These are phyloP conservation scores for Brachyopa scutellaris DNA, from an alignment of 2,888 invertebrate species.

Conservation along the genomic window DNA sequence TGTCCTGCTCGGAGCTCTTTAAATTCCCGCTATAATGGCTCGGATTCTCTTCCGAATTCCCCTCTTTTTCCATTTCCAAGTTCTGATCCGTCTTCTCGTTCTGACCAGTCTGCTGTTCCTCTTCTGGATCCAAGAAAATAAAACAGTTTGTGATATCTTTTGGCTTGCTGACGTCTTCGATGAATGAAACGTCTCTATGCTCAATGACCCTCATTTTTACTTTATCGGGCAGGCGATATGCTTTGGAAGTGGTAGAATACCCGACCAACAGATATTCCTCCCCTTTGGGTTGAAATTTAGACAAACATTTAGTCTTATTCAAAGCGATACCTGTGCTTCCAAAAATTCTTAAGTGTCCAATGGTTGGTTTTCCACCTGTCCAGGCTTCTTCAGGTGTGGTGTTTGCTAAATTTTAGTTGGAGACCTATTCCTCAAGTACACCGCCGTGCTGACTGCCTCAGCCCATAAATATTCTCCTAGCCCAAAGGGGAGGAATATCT, in stretches of 20 bases:
- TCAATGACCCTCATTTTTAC: neutral
- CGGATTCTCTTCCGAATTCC: too few relatives aligned
- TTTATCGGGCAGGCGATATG: slow-evolving; percentile 21
- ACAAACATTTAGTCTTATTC: neutral
- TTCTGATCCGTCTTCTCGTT: too few relatives aligned
- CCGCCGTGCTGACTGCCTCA: slow-evolving; percentile 61
- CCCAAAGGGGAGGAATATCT: too few relatives aligned
- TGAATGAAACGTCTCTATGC: slow-evolving; percentile 1
- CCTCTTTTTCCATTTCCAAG: neutral
- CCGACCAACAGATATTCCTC: too few relatives aligned
- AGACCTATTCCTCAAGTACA: slow-evolving; percentile 49
- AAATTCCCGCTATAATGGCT: too few relatives aligned
- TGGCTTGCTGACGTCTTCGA: neutral
- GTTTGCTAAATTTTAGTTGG: slow-evolving; percentile 30
- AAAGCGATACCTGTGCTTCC: slow-evolving; percentile 12
- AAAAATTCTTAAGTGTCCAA: slow-evolving; percentile 38
- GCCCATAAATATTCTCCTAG: slow-evolving; percentile 73
- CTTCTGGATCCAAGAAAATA: neutral
- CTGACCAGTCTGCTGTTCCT: neutral
- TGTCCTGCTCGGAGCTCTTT: neutral
- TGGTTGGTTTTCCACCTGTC: slow-evolving; percentile 44
- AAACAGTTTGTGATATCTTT: neutral
- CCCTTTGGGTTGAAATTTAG: slow-evolving; percentile 50
- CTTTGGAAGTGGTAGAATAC: too few relatives aligned
- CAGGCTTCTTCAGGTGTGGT: slow-evolving; percentile 57